These are phyloP conservation scores for Lobophora halterata DNA, from an alignment of 2,888 invertebrate genomes.

Conservation along the genomic window DNA sequence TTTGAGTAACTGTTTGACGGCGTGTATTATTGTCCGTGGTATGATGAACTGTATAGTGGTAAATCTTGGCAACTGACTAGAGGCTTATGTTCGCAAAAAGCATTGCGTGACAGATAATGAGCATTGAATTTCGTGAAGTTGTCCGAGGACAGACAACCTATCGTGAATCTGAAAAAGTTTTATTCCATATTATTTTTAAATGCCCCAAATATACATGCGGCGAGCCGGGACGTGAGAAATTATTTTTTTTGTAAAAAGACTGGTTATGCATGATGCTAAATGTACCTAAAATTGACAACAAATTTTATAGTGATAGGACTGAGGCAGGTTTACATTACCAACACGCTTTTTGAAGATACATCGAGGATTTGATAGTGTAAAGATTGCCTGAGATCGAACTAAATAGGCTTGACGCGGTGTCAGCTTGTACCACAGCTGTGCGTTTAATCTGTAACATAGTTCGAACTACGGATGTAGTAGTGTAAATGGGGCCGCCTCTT, in stretches of 20 bases:
- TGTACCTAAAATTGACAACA: conserved; percentile 32
- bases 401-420: conserved; percentile 8
- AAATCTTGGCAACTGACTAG: no score
- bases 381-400: conserved; percentile 19
- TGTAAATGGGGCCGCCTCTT: conserved; percentile 76
- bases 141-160: not conserved
- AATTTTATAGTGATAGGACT: conserved; percentile 25
- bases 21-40: no score
- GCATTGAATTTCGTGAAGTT: not conserved
- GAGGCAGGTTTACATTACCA: conserved; percentile 29
- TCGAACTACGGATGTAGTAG: conserved; percentile 39
- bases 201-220: conserved; percentile 30
- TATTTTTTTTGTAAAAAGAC: conserved; percentile 29
- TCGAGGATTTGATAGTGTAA: conserved; percentile 18
- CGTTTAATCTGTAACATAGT: conserved; percentile 19
- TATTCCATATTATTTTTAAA: conserved; percentile 34
- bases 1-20: no score
- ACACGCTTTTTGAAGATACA: conserved; percentile 7
- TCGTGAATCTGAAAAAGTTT: conserved; percentile 19
- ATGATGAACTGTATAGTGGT: no score
- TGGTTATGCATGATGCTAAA: conserved; percentile 29
- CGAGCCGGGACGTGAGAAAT: conserved; percentile 17
- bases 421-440: not conserved
- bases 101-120: not conserved
- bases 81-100: no score